Percentiles rank a stretch among this genome's conserved stretches.
These are phyloP conservation scores for Priocnemis perturbator DNA, from an alignment of 2,888 invertebrate species.

Conservation along the genomic window DNA sequence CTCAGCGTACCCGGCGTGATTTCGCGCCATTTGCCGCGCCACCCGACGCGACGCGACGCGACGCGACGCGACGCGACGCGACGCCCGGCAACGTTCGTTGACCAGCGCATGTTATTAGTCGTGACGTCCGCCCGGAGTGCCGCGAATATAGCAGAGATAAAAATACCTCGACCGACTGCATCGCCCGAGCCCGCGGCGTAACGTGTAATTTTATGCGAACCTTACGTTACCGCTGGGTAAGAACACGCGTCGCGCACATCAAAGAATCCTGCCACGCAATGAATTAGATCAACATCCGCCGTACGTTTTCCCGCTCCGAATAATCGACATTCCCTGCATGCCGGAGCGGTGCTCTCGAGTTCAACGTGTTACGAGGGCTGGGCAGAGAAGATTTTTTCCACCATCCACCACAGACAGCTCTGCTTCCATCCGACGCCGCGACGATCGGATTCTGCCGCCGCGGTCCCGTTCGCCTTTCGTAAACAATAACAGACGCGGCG, in stretches of 20 bases:
- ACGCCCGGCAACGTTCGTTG: constrained; percentile 32
- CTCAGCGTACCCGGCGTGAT: too few species aligned
- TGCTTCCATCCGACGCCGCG: too few species aligned
- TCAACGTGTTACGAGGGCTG: too few species aligned
- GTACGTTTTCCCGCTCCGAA: background rate
- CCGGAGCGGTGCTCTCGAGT: too few species aligned
- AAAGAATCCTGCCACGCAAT: background rate
- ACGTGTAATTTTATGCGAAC: constrained; percentile 20
- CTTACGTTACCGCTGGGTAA: constrained; percentile 6
- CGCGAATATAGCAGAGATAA: constrained; percentile 35
- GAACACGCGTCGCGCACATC: constrained; percentile 6
- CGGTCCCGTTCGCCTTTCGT: constrained; percentile 18
- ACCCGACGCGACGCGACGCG: background rate
- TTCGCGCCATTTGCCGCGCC: too few species aligned
- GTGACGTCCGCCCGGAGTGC: constrained; percentile 15
- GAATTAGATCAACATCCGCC: background rate
- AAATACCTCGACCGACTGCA: constrained; percentile 33
- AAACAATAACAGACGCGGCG: constrained; percentile 23
- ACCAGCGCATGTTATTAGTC: constrained; percentile 27
- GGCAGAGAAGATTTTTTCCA: too few species aligned
- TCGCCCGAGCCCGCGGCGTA: constrained; percentile 10
- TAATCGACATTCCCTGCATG: background rate
- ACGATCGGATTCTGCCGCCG: too few species aligned
- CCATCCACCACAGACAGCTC: too few species aligned
- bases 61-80: too few species aligned